Conservation (phyloP, 2,797 vertebrate genomes). For the Acrossocheilus wenchowensis region DNA sequence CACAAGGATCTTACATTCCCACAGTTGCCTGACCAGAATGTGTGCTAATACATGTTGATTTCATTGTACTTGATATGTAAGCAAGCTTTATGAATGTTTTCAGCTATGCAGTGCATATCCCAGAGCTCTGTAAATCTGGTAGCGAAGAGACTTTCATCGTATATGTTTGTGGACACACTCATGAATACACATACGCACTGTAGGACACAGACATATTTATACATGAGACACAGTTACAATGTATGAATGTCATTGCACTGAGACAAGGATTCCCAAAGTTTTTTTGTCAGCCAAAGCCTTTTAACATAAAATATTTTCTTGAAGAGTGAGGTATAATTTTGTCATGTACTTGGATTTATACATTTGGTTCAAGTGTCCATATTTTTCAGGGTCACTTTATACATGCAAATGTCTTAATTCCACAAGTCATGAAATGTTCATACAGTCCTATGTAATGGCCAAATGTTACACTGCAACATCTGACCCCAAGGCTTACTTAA, state of each 20-base stretch:
- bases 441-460: not conserved
- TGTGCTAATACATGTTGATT: not conserved
- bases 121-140: not conserved
- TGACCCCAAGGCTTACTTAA: conserved; percentile 5
- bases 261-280: not conserved
- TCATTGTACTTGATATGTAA: conserved; percentile 1
- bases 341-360: not conserved
- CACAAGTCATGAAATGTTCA: conserved; percentile 5
- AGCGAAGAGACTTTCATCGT: not conserved
- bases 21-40: not conserved
- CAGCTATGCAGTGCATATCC: not conserved
- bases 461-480: conserved; percentile 5
- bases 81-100: not conserved
- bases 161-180: not conserved
- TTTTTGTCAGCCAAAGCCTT: not conserved
- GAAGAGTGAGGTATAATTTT: not conserved
- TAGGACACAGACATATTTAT: not conserved
- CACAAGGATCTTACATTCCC: not conserved
- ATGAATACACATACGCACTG: not conserved
- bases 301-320: not conserved
- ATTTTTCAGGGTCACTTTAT: not conserved
- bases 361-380: not conserved
- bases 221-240: not conserved
- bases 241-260: not conserved
- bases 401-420: not conserved